phyloP scores from a whole-genome alignment of 2,888 invertebrate species.

The Neelides folsomi region DNA sequence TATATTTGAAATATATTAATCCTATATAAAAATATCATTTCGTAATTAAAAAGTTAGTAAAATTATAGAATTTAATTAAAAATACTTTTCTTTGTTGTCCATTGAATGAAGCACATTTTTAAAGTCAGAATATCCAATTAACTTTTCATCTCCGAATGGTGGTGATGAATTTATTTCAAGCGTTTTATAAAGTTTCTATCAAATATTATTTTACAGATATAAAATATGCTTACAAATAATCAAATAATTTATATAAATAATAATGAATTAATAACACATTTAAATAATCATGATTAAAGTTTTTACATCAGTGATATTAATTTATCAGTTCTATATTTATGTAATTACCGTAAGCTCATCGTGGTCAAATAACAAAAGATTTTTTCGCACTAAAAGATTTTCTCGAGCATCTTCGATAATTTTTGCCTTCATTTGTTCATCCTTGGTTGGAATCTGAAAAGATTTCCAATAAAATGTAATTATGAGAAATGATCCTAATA shows the following conservation, averaged over 20 bases:
- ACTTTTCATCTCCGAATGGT: constrained; percentile 57
- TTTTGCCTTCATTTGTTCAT: constrained; percentile 16
- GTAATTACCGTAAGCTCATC: constrained; percentile 52
- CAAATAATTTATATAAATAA: background rate
- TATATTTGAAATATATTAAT: background rate
- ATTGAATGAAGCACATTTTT: constrained; percentile 61
- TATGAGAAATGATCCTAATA: too few species aligned
- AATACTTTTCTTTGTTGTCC: constrained; percentile 57
- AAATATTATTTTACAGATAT: background rate
- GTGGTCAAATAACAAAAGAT: constrained; percentile 69
- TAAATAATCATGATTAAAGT: too few species aligned
- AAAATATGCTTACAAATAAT: background rate
- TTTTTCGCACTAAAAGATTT: constrained; percentile 70
- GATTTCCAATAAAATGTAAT: too few species aligned
- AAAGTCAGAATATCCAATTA: constrained; percentile 74
- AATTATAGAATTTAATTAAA: background rate
- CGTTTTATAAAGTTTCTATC: constrained; percentile 61
- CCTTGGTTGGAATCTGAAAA: constrained; percentile 12
- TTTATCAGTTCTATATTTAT: too few species aligned
- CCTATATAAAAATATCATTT: background rate
- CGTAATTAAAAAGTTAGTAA: background rate
- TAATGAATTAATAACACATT: too few species aligned
- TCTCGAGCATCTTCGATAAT: constrained; percentile 70
- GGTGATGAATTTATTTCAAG: constrained; percentile 69
- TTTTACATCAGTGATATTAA: too few species aligned